These are phyloP conservation scores for Aleiodes leptofemur DNA, from an alignment of 2,888 invertebrate species.

Conservation along the genomic window DNA sequence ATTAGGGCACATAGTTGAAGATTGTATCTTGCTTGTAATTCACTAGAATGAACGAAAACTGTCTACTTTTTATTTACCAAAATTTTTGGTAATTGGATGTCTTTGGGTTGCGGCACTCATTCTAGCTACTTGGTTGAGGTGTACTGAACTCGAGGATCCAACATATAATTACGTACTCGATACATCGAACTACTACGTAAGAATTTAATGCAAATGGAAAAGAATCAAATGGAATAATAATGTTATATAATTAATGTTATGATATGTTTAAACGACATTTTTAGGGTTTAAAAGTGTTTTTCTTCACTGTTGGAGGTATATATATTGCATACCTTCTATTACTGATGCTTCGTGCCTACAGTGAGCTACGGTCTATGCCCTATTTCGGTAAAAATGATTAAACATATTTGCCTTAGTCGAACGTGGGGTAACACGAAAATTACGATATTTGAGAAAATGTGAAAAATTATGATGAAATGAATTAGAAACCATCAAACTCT, in stretches of 20 bases:
- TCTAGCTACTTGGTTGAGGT: slow-evolving; percentile 92
- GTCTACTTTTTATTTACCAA: slow-evolving; percentile 92
- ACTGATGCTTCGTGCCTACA: slow-evolving; percentile 92
- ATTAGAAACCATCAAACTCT: too few species aligned
- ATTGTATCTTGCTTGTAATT: neutral
- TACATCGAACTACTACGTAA: slow-evolving; percentile 88
- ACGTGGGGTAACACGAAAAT: too few species aligned
- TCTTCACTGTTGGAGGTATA: slow-evolving; percentile 88
- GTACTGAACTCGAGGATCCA: slow-evolving; percentile 91
- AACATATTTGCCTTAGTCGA: neutral
- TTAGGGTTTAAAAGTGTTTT: slow-evolving; percentile 93
- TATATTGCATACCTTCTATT: slow-evolving; percentile 91
- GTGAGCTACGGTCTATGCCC: slow-evolving; percentile 96
- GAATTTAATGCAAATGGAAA: slow-evolving; percentile 61
- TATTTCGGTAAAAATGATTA: slow-evolving; percentile 87
- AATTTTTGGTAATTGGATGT: slow-evolving; percentile 89
- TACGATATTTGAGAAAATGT: neutral
- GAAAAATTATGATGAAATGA: too few species aligned
- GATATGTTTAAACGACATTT: slow-evolving; percentile 58
- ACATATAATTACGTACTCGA: slow-evolving; percentile 94
- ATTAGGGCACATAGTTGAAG: too few species aligned
- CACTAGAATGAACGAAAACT: slow-evolving; percentile 90
- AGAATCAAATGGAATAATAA: too few species aligned
- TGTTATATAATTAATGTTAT: too few species aligned
- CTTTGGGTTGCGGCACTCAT: slow-evolving; percentile 92